phyloP scores from a whole-genome alignment of 2,888 invertebrate genomes.

The Zootermopsis nevadensis region DNA sequence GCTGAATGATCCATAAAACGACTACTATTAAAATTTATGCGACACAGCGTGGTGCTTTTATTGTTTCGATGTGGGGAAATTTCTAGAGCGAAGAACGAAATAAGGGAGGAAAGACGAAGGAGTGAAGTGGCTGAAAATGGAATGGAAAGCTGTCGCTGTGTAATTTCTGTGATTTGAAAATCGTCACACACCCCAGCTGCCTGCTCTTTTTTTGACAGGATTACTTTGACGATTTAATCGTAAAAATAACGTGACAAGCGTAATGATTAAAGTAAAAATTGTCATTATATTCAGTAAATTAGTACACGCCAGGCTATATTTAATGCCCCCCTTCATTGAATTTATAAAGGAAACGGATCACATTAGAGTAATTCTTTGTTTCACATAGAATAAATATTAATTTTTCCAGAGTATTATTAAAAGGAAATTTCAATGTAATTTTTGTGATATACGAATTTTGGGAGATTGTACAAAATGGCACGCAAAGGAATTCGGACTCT shows the following conservation, averaged over 20 bases:
- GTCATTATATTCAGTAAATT: neutral
- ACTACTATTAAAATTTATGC: constrained; percentile 8
- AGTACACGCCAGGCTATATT: neutral
- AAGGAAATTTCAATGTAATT: neutral
- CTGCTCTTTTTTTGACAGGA: neutral
- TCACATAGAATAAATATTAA: neutral
- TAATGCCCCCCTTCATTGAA: neutral
- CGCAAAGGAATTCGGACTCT: too few relatives aligned
- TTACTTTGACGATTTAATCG: neutral
- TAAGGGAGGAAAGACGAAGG: neutral
- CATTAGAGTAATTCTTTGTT: neutral
- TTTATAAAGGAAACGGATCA: neutral
- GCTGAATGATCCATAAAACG: constrained; percentile 30
- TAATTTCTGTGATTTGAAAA: constrained; percentile 31
- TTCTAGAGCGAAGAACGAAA: neutral
- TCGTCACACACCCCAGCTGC: neutral
- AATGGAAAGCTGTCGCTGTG: neutral
- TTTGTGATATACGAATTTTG: neutral
- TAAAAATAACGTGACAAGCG: neutral
- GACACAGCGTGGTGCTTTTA: neutral
- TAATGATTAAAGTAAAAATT: neutral
- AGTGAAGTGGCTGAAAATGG: neutral
- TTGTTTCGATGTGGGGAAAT: neutral
- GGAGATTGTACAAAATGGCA: too few relatives aligned
- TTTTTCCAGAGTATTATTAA: neutral